phyloP scores from a whole-genome alignment of 64 coral and sea anemone genomes.

The Stichodactyla mertensii region DNA sequence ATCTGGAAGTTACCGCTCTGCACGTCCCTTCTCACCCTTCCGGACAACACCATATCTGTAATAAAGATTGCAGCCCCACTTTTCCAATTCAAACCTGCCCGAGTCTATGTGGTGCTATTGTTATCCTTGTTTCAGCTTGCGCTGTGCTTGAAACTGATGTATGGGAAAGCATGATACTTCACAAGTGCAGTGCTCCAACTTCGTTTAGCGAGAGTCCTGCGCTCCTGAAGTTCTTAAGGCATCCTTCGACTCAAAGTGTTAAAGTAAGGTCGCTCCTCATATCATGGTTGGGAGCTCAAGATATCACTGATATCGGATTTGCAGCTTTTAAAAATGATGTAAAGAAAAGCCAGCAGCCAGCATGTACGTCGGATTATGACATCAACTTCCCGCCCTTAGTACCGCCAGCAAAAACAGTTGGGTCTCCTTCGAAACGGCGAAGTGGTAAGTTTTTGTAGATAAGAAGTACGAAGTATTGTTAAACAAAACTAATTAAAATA shows the following conservation, averaged over 20 bases:
- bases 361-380: too few species aligned
- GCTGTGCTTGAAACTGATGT: constrained; percentile 17
- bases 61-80: not conserved
- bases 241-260: not conserved
- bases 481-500: too few species aligned
- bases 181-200: not conserved
- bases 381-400: too few species aligned
- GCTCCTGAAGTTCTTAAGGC: not conserved
- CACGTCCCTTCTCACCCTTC: not conserved
- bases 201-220: not conserved
- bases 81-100: constrained; percentile 37
- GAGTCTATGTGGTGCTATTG: constrained; percentile 3
- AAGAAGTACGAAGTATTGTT: too few species aligned
- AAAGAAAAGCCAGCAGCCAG: not conserved
- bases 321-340: not conserved
- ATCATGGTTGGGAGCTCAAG: not conserved
- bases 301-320: not conserved
- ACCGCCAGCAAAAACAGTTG: too few species aligned
- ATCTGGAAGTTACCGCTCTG: not conserved
- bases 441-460: too few species aligned
- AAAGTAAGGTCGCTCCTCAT: not conserved
- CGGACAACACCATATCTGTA: not conserved
- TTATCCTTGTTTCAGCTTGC: constrained; percentile 29
- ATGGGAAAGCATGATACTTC: constrained; percentile 20
- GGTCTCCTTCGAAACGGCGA: too few species aligned